A percentile compares a stretch with the other conserved stretches of the same genome.
phyloP scores from a whole-genome alignment of 2,113 vertebrate genomes.

The Zosterops lateralis region DNA sequence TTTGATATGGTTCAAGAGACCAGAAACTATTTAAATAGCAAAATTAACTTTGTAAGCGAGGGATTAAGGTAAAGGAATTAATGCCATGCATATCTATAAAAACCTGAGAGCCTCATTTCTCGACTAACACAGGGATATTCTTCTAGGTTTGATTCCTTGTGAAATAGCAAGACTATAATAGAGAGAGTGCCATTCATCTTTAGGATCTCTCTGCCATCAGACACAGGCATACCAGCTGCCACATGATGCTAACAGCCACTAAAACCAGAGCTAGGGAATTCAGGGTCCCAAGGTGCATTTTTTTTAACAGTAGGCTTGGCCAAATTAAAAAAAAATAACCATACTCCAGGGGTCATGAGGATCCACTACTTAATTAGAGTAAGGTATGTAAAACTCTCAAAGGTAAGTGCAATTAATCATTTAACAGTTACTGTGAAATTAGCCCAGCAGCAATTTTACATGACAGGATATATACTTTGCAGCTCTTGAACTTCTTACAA shows the following conservation, averaged over 20 bases:
- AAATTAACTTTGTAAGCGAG: not conserved
- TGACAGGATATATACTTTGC: not conserved
- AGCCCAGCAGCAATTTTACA: not conserved
- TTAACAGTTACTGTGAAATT: not conserved
- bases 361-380: not conserved
- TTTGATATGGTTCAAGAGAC: not conserved
- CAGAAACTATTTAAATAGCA: not conserved
- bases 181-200: not conserved
- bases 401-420: not conserved
- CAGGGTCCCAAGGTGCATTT: not conserved
- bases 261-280: not conserved
- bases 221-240: not conserved
- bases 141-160: not conserved
- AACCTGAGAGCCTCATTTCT: not conserved
- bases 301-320: not conserved
- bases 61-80: not conserved
- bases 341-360: not conserved
- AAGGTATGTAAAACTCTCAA: not conserved
- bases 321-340: not conserved
- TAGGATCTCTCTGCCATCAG: not conserved
- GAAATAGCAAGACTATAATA: not conserved
- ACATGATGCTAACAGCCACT: fast-evolving
- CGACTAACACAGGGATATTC: not conserved
- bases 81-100: not conserved
- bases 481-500: not conserved